A percentile compares a stretch with the other conserved stretches of the same genome.
phyloP scores from a whole-genome alignment of 2,888 invertebrate genomes.

The Sussaba pulchella region DNA sequence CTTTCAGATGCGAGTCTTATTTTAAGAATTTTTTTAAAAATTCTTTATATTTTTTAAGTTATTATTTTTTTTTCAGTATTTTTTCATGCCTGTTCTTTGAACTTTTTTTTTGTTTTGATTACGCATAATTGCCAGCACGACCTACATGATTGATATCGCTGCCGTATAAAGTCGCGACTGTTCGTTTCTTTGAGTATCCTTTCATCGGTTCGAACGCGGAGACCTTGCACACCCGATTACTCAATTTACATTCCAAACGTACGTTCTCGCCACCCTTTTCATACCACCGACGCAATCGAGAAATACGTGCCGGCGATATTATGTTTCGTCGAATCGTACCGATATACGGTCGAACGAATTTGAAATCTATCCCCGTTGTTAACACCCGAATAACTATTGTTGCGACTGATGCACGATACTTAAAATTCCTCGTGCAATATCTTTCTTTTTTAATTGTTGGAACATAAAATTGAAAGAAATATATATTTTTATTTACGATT shows the following conservation, averaged over 20 bases:
- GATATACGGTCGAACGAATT: background rate
- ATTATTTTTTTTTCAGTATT: too few relatives aligned
- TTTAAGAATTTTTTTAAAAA: conserved; percentile 20
- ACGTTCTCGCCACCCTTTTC: conserved; percentile 61
- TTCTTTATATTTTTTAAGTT: background rate
- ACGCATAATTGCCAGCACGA: background rate
- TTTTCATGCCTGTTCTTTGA: too few relatives aligned
- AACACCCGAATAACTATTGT: background rate
- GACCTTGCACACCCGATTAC: conserved; percentile 66
- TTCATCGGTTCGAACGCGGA: conserved; percentile 56
- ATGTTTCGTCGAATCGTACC: conserved; percentile 14
- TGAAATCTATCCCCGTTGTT: background rate
- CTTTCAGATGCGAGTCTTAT: conserved; percentile 40
- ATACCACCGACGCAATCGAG: conserved; percentile 49
- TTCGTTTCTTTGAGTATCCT: conserved; percentile 60
- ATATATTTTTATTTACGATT: too few relatives aligned
- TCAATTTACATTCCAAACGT: conserved; percentile 66
- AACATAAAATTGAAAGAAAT: too few relatives aligned
- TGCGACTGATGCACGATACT: too few relatives aligned
- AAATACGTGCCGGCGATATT: conserved; percentile 52
- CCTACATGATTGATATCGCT: conserved; percentile 45
- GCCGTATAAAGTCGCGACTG: conserved; percentile 25
- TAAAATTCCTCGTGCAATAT: too few relatives aligned
- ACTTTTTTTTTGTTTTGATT: background rate
- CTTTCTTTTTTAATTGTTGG: too few relatives aligned